Evolutionary conservation across 2,888 invertebrate species (phyloP).

Genomic region (Thyatira batis): DNA sequence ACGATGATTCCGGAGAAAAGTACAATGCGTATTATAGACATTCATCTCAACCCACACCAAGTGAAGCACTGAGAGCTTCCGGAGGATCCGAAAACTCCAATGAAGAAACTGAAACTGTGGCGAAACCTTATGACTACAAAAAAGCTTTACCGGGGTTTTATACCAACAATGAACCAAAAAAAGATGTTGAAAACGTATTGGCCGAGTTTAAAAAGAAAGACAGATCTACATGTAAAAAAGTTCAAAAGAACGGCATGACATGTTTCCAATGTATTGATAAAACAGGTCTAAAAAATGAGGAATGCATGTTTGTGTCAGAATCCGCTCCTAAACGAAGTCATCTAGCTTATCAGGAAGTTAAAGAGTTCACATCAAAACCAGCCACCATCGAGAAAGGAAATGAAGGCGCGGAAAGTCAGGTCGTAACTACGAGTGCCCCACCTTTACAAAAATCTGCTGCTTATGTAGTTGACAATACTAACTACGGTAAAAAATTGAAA

Average conservation of each 20-base stretch:
- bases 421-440: conserved; percentile 63
- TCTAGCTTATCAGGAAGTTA: conserved; percentile 85
- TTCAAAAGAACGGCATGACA: conserved; percentile 88
- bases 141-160: conserved; percentile 75
- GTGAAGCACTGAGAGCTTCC: conserved; percentile 62
- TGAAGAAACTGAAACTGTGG: conserved; percentile 53
- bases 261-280: conserved; percentile 88
- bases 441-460: conserved; percentile 63
- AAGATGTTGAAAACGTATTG: conserved; percentile 86
- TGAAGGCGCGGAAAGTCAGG: conserved; percentile 68
- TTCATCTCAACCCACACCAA: conserved; percentile 61
- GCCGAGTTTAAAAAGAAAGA: conserved; percentile 89
- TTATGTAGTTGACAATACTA: conserved; percentile 61
- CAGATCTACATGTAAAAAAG: conserved; percentile 86
- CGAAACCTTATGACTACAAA: conserved; percentile 73
- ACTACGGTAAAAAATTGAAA: conserved; percentile 68
- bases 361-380: conserved; percentile 81
- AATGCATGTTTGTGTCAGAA: conserved; percentile 89
- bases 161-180: conserved; percentile 81
- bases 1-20: conserved; percentile 56
- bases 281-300: conserved; percentile 87
- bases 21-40: conserved; percentile 72
- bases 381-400: conserved; percentile 56
- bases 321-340: conserved; percentile 85
- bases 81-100: conserved; percentile 60